Conservation (phyloP, 2,888 invertebrate species). For the Dinocampus coccinellae region DNA sequence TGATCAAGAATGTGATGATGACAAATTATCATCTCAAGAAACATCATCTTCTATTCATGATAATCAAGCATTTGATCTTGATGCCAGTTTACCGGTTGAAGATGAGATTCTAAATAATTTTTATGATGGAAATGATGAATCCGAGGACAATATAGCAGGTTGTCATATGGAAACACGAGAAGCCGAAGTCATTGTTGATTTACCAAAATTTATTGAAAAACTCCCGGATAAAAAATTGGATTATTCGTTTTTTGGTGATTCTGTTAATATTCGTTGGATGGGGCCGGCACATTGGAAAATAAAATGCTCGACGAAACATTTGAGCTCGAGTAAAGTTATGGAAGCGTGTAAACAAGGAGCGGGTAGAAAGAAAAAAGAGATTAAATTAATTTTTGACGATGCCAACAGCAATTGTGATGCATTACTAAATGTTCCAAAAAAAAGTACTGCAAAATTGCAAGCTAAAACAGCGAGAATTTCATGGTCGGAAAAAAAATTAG, state of each 20-base stretch:
- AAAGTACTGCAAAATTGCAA: slow-evolving; percentile 37
- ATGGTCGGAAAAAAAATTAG: slow-evolving; percentile 55
- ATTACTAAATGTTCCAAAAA: slow-evolving; percentile 19
- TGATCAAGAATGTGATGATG: slow-evolving; percentile 65
- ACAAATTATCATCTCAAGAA: slow-evolving; percentile 21
- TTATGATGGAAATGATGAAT: slow-evolving; percentile 28
- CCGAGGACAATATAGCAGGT: slow-evolving; percentile 40
- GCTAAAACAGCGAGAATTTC: slow-evolving; percentile 45
- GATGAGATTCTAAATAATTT: slow-evolving; percentile 25
- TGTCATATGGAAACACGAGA: slow-evolving; percentile 27
- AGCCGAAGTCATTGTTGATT: slow-evolving; percentile 50
- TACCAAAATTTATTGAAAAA: slow-evolving; percentile 43
- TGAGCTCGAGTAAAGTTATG: slow-evolving; percentile 44
- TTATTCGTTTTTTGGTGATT: slow-evolving; percentile 56
- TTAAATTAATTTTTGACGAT: slow-evolving; percentile 39
- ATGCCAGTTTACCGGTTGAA: slow-evolving; percentile 53
- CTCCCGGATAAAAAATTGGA: slow-evolving; percentile 46
- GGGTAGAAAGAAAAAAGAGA: slow-evolving; percentile 45
- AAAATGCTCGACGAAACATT: slow-evolving; percentile 69
- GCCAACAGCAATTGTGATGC: not conserved
- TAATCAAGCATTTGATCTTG: slow-evolving; percentile 56
- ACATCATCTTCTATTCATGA: slow-evolving; percentile 28
- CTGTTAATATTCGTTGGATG: slow-evolving; percentile 74
- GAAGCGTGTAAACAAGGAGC: slow-evolving; percentile 45
- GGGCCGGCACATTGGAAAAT: slow-evolving; percentile 89